Evolutionary conservation across 2,888 invertebrate genomes (phyloP).

Genomic region (Amphimallon solstitiale): DNA sequence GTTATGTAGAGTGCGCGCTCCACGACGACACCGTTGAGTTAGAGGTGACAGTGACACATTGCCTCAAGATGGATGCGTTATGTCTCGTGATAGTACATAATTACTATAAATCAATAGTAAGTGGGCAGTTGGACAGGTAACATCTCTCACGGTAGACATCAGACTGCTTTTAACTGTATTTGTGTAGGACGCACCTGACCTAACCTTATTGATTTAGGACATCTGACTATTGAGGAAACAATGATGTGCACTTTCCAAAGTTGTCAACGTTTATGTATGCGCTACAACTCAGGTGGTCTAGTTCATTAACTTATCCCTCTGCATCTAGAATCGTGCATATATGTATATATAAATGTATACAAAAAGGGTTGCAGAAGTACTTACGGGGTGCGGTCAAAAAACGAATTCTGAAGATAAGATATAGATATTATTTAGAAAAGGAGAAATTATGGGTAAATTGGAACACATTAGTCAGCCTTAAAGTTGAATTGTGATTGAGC

Average conservation of each 20-base stretch:
- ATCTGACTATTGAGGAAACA: slow-evolving; percentile 48
- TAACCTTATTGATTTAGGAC: slow-evolving; percentile 55
- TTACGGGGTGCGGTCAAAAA: too few species aligned
- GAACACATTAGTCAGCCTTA: too few species aligned
- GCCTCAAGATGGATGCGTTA: slow-evolving; percentile 51
- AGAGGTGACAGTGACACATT: slow-evolving; percentile 50
- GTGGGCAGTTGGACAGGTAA: slow-evolving; percentile 55
- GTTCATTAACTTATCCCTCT: slow-evolving; percentile 19
- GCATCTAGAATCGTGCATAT: background rate
- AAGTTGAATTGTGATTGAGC: too few species aligned
- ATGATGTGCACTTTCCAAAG: slow-evolving; percentile 43
- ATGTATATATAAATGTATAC: background rate
- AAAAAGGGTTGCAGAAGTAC: too few species aligned
- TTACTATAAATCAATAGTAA: slow-evolving; percentile 56
- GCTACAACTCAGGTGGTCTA: slow-evolving; percentile 36
- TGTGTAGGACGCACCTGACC: slow-evolving; percentile 54
- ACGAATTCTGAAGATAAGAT: too few species aligned
- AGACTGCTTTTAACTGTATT: slow-evolving; percentile 53
- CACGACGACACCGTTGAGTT: slow-evolving; percentile 10
- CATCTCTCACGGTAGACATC: slow-evolving; percentile 51
- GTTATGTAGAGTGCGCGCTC: background rate
- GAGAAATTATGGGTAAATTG: too few species aligned
- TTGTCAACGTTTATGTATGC: slow-evolving; percentile 26
- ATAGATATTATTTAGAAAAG: too few species aligned
- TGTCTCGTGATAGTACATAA: slow-evolving; percentile 50